A percentile compares a stretch with the other conserved stretches of the same genome.
Conservation (phyloP, 2,888 invertebrate species). For the Steinernema carpocapsae region DNA sequence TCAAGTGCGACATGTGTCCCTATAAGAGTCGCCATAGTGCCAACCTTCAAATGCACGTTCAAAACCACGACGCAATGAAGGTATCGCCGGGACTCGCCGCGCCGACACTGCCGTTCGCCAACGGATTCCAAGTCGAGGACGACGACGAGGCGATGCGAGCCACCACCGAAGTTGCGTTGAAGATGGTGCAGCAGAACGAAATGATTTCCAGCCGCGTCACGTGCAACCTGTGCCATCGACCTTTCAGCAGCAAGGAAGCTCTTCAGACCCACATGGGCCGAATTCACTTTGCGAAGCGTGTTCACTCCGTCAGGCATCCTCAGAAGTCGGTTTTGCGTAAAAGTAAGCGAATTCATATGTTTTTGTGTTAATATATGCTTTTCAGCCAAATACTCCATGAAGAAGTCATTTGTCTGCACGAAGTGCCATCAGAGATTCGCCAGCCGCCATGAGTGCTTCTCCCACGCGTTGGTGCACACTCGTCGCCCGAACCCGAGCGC, state of each 20-base stretch:
- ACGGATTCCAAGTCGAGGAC: slow-evolving; percentile 43
- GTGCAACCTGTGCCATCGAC: slow-evolving; percentile 1
- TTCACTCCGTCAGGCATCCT: neutral
- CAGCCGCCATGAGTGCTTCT: slow-evolving; percentile 36
- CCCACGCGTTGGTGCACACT: slow-evolving; percentile 39
- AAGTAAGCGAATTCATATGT: neutral
- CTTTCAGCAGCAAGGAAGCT: neutral
- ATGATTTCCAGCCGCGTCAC: neutral
- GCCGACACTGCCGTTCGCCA: slow-evolving; percentile 35
- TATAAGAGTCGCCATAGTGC: slow-evolving; percentile 48
- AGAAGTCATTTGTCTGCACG: slow-evolving; percentile 36
- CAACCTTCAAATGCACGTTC: slow-evolving; percentile 55
- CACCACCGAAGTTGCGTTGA: slow-evolving; percentile 56
- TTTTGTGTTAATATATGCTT: neutral
- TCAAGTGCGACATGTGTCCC: slow-evolving; percentile 48
- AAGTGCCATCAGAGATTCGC: slow-evolving; percentile 43
- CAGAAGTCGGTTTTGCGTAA: neutral
- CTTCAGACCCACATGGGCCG: slow-evolving; percentile 3
- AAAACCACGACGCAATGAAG: slow-evolving; percentile 54
- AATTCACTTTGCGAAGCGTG: slow-evolving; percentile 1
- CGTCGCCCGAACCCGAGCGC: neutral
- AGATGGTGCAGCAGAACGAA: slow-evolving; percentile 56
- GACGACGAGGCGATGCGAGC: slow-evolving; percentile 56
- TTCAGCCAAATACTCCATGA: slow-evolving; percentile 26
- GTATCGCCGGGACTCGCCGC: slow-evolving; percentile 16